A percentile compares a stretch with the other conserved stretches of the same genome.
Evolutionary conservation across 2,888 invertebrate species (phyloP).

Genomic region (Agrilus cyanescens): DNA sequence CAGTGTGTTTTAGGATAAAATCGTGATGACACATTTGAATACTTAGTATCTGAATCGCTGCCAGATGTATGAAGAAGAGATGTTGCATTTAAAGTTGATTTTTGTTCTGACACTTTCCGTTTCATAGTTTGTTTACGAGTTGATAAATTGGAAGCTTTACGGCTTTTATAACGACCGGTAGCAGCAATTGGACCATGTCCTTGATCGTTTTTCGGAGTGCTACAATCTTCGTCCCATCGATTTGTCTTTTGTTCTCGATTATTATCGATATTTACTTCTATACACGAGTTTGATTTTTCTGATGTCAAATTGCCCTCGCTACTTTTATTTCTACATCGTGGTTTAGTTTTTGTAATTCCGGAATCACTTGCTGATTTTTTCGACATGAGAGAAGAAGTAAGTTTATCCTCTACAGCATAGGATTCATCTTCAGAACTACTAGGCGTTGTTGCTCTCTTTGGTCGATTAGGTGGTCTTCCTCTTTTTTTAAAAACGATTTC

Average conservation of each 20-base stretch:
- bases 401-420: constrained; percentile 1
- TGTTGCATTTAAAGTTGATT: constrained; percentile 27
- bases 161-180: constrained; percentile 9
- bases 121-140: constrained; percentile 26
- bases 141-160: constrained; percentile 19
- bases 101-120: constrained; percentile 35
- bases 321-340: constrained; percentile 15
- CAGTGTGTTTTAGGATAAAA: constrained; percentile 13
- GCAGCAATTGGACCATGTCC: constrained; percentile 15
- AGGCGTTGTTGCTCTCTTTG: constrained; percentile 19
- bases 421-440: constrained; percentile 21
- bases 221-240: constrained; percentile 30
- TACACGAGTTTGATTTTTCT: constrained; percentile 19
- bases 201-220: constrained; percentile 24
- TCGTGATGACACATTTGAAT: constrained; percentile 20
- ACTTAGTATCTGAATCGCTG: constrained; percentile 28
- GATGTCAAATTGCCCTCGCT: neutral
- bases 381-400: constrained; percentile 15
- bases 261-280: constrained; percentile 17
- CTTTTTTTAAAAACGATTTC: constrained; percentile 26
- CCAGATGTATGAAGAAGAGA: constrained; percentile 30
- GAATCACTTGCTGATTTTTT: constrained; percentile 14
- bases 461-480: constrained; percentile 21
- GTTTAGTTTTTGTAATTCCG: constrained; percentile 16
- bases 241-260: constrained; percentile 17